A percentile compares a stretch with the other conserved stretches of the same genome.
phyloP scores from a whole-genome alignment of 2,888 invertebrate species.

The Miltochrista miniata region DNA sequence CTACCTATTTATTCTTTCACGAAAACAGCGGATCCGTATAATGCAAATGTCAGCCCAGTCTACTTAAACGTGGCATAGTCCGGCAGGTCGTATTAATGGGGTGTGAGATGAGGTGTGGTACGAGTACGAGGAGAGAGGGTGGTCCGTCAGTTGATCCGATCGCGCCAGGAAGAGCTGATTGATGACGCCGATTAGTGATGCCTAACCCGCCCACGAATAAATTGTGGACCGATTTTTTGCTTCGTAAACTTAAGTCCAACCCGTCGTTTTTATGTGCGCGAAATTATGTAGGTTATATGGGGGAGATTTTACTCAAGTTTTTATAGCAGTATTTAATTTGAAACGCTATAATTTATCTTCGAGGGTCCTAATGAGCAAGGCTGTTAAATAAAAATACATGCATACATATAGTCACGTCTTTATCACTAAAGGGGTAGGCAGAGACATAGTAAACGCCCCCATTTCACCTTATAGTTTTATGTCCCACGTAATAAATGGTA shows the following conservation, averaged over 20 bases:
- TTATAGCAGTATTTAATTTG: neutral
- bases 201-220: slow-evolving; percentile 78
- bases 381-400: neutral
- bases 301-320: slow-evolving; percentile 17
- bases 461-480: too few relatives aligned
- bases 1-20: slow-evolving; percentile 6
- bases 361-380: neutral
- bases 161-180: slow-evolving; percentile 73
- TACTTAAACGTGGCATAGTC: slow-evolving; percentile 21
- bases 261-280: slow-evolving; percentile 49
- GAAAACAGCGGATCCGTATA: slow-evolving; percentile 6
- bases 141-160: slow-evolving; percentile 79
- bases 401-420: too few relatives aligned
- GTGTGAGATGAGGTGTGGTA: slow-evolving; percentile 41
- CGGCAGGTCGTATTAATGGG: slow-evolving; percentile 34
- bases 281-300: slow-evolving; percentile 11
- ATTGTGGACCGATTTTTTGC: slow-evolving; percentile 78
- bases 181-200: slow-evolving; percentile 83
- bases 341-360: neutral
- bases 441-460: too few relatives aligned
- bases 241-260: slow-evolving; percentile 60
- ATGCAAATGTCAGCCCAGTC: slow-evolving; percentile 20
- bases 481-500: too few relatives aligned
- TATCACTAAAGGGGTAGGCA: too few relatives aligned
- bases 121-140: slow-evolving; percentile 30